phyloP scores from a whole-genome alignment of 2,888 invertebrate genomes.

The Diaphora mendica region DNA sequence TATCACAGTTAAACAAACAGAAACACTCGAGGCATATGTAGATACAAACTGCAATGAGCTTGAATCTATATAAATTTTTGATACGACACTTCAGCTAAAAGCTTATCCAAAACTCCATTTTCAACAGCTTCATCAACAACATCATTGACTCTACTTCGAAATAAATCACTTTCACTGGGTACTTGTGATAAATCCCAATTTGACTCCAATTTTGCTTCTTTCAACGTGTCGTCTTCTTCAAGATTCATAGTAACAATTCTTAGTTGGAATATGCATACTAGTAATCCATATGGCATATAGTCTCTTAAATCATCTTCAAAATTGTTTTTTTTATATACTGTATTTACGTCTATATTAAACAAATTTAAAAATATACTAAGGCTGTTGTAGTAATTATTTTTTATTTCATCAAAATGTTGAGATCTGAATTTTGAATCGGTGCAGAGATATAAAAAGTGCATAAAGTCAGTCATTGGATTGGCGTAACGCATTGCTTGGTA shows the following conservation, averaged over 20 bases:
- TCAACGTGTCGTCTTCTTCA: slow-evolving; percentile 59
- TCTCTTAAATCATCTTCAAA: slow-evolving; percentile 66
- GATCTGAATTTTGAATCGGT: slow-evolving; percentile 73
- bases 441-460: slow-evolving; percentile 71
- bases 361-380: slow-evolving; percentile 61
- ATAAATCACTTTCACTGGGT: slow-evolving; percentile 54
- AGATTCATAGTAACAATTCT: slow-evolving; percentile 61
- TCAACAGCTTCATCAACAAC: slow-evolving; percentile 65
- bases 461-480: slow-evolving; percentile 71
- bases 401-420: slow-evolving; percentile 61
- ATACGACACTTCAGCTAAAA: background rate
- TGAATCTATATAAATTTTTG: background rate
- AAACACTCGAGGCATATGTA: background rate
- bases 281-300: slow-evolving; percentile 66
- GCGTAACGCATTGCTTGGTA: slow-evolving; percentile 77
- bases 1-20: background rate
- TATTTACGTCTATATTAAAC: slow-evolving; percentile 62
- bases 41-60: background rate
- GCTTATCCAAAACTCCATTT: slow-evolving; percentile 61
- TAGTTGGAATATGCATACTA: slow-evolving; percentile 71
- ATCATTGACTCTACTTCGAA: slow-evolving; percentile 69
- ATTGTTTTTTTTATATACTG: slow-evolving; percentile 61
- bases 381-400: slow-evolving; percentile 66
- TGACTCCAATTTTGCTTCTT: slow-evolving; percentile 48
- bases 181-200: slow-evolving; percentile 42